Base-by-base conservation (phyloP, 1,140 invertebrate species). In the Archegozetes longisetosus region DNA sequence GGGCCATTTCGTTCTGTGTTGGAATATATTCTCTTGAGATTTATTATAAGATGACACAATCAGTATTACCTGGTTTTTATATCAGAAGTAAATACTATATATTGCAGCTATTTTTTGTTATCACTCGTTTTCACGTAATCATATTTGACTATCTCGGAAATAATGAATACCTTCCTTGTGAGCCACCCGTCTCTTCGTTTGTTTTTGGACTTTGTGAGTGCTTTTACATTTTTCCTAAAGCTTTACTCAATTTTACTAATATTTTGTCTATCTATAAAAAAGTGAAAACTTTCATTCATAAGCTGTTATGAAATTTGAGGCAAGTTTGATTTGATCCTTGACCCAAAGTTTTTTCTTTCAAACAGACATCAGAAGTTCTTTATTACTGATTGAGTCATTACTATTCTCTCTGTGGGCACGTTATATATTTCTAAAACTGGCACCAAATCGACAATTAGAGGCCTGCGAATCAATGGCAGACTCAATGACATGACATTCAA, bases 41-140 rank as follows among this genome's bases (percentile, higher is more conserved):
- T 9, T 61, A 26, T 20, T 61, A 61, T 28, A 62, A 61, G 22
- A 61, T 61, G 59, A 27, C 55, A 22, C 59, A 61, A 61, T 4
- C 17, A 12, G 6, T 32, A 17, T 27, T 61, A 12, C 17, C 23
- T n/a, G 59, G 59, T 25, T 61, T 62, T 24, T 61, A 32, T 22
- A 61, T 61, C 6, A 9, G 56, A 17, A 58, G 53, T 9, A 61
- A 61, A 27, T 61, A 61, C 29, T 62, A 61, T 29, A 40, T 58
- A 27, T 53, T 61, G 17, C 59, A 61, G 24, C 23, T 23, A 9
- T 60, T 47, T 20, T 61, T 61, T 27, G 59, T 61, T 4, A n/a
- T 61, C 3, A 61, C 59, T 27, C 6, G 59, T 13, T 58, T 25
- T 40, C 59, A 58, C 22, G 59, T 61, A 6, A 6, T 61, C 13